Evolutionary conservation across 2,113 vertebrate genomes (phyloP).

Genomic region (Ophthalmolycus amberensis): DNA sequence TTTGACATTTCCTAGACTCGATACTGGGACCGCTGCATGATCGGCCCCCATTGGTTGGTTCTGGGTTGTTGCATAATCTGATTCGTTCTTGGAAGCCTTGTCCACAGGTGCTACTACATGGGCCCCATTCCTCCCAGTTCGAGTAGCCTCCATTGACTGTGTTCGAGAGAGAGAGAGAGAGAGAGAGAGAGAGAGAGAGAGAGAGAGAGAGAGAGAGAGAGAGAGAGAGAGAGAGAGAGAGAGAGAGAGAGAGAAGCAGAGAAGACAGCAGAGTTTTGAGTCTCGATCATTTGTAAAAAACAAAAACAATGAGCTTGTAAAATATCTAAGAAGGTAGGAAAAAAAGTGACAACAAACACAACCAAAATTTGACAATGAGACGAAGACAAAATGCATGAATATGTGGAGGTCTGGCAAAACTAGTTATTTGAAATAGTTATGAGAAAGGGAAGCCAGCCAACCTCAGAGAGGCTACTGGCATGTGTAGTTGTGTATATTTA

Average conservation of each 20-base stretch:
- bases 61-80: conserved; percentile 83
- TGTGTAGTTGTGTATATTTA: neutral
- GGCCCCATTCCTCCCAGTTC: conserved; percentile 83
- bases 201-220: conserved; percentile 1
- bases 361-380: neutral
- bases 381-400: conserved; percentile 5
- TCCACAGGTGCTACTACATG: conserved; percentile 84
- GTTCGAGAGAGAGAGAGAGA: neutral
- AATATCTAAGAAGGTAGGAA: neutral
- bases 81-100: conserved; percentile 82
- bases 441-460: neutral
- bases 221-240: neutral
- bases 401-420: neutral
- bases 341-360: neutral
- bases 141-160: conserved; percentile 85
- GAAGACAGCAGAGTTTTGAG: neutral
- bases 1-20: conserved; percentile 81
- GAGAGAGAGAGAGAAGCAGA: neutral
- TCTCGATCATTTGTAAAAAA: neutral
- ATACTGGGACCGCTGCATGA: conserved; percentile 78
- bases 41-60: conserved; percentile 81
- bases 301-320: neutral
- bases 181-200: neutral
- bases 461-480: neutral
- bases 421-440: neutral